phyloP scores from a whole-genome alignment of 2,888 invertebrate species.

The Aphodius granarius region DNA sequence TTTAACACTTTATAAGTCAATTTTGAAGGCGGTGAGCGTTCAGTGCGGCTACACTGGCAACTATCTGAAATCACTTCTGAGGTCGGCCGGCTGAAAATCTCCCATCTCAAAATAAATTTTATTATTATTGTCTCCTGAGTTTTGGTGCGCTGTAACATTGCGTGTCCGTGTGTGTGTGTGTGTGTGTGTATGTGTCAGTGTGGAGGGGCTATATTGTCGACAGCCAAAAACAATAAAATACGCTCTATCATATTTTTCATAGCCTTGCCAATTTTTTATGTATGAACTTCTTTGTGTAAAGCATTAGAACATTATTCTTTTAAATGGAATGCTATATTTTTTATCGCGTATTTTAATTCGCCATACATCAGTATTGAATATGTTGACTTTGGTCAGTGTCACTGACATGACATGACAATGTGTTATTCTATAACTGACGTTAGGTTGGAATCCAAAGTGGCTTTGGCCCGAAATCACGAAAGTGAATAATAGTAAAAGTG shows the following conservation, averaged over 20 bases:
- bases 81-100: constrained; percentile 7
- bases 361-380: no score
- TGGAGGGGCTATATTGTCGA: not conserved
- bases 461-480: no score
- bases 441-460: no score
- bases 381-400: no score
- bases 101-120: constrained; percentile 14
- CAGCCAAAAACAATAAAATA: not conserved
- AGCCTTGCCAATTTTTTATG: not conserved
- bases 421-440: no score
- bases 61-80: constrained; percentile 13
- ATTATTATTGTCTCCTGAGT: constrained; percentile 11
- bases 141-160: not conserved
- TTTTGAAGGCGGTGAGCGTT: not conserved
- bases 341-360: no score
- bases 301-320: no score
- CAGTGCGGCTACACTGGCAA: constrained; percentile 4
- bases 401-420: no score
- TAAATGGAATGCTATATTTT: no score
- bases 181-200: not conserved
- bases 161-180: not conserved
- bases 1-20: not conserved
- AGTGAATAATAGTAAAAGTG: no score
- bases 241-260: not conserved
- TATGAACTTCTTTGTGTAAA: no score